phyloP scores from a whole-genome alignment of 23 tunicate genomes.

The Botrylloides violaceus region DNA sequence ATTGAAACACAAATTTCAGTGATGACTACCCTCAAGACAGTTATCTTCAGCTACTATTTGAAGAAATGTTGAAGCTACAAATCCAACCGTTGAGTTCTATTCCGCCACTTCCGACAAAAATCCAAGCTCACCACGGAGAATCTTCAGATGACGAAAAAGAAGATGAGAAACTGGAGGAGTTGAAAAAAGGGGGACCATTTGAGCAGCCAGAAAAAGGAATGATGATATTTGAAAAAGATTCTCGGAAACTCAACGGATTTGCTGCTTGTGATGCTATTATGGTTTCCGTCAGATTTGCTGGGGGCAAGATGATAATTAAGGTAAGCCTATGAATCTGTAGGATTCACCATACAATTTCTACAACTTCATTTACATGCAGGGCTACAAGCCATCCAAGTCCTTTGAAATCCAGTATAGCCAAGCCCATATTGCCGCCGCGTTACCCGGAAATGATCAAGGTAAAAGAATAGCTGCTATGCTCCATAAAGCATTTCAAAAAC shows the following conservation, averaged over 20 bases:
- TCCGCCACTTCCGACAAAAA: not conserved
- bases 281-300: conserved; percentile 7
- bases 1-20: too few relatives aligned
- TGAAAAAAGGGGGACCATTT: conserved; percentile 9
- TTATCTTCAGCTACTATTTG: not conserved
- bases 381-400: conserved; percentile 10
- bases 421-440: conserved; percentile 10
- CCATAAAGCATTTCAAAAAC: not conserved
- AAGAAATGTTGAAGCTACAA: not conserved
- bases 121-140: conserved; percentile 12
- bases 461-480: not conserved
- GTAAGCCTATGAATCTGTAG: not conserved
- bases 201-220: conserved; percentile 9
- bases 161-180: not conserved
- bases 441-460: conserved; percentile 1
- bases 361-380: too few relatives aligned
- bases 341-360: too few relatives aligned
- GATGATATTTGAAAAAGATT: conserved; percentile 1
- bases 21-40: conserved; percentile 5
- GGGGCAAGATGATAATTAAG: conserved; percentile 15
- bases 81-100: not conserved
- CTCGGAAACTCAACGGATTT: not conserved
- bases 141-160: not conserved
- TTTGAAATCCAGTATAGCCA: conserved; percentile 19
- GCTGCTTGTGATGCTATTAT: not conserved